These are phyloP conservation scores for Antennarius maculatus DNA, from an alignment of 2,797 vertebrate species.

Conservation along the genomic window DNA sequence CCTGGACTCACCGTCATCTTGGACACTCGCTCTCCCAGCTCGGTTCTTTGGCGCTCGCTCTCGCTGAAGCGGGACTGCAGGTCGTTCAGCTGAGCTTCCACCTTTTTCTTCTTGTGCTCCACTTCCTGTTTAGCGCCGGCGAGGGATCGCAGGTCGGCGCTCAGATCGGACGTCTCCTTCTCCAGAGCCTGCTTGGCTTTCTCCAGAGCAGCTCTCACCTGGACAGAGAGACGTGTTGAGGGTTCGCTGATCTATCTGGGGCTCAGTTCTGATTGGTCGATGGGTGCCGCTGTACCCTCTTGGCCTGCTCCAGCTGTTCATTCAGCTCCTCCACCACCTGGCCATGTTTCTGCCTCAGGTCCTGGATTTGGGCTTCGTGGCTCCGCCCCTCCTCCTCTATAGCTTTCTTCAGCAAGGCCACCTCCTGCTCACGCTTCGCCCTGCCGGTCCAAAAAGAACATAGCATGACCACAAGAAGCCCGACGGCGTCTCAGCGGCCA, in stretches of 20 bases:
- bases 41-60: conserved; percentile 86
- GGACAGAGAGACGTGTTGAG: neutral
- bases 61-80: conserved; percentile 88
- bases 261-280: too few relatives aligned
- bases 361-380: conserved; percentile 92
- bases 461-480: neutral
- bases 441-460: conserved; percentile 56
- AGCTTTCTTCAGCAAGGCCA: conserved; percentile 89
- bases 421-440: conserved; percentile 94
- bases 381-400: conserved; percentile 91
- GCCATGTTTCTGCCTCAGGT: conserved; percentile 93
- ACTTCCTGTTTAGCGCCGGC: conserved; percentile 89
- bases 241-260: too few relatives aligned
- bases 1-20: conserved; percentile 86
- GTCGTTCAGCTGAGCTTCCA: conserved; percentile 91
- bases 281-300: conserved; percentile 79
- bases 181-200: conserved; percentile 94
- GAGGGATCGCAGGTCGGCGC: conserved; percentile 86
- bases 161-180: conserved; percentile 89
- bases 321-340: conserved; percentile 91
- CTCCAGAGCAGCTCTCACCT: conserved; percentile 91
- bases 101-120: conserved; percentile 95
- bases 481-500: neutral
- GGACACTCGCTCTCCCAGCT: conserved; percentile 90
- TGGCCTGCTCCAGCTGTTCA: conserved; percentile 94